Conservation (phyloP, 2,888 invertebrate genomes). For the Drosophila rubida region DNA sequence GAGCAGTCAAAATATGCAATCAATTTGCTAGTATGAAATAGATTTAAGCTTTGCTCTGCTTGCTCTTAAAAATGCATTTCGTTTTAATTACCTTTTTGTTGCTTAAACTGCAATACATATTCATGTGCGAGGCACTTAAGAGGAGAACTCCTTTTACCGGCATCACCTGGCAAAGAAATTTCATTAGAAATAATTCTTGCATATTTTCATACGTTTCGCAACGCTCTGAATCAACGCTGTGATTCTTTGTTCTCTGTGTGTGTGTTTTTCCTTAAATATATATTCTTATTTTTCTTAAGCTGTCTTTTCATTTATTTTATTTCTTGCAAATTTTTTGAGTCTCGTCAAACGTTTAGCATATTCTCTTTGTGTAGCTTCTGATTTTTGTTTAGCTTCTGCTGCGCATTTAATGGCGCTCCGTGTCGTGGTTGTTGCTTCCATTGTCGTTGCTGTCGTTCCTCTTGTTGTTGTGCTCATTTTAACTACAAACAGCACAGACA, state of each 20-base stretch:
- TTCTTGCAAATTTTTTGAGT: conserved; percentile 46
- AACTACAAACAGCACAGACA: conserved; percentile 72
- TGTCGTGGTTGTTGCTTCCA: conserved; percentile 42
- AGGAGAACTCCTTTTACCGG: not conserved
- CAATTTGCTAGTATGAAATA: too few relatives aligned
- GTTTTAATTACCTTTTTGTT: not conserved
- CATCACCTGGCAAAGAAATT: conserved; percentile 10
- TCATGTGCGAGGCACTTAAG: not conserved
- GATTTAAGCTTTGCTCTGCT: not conserved
- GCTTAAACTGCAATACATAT: not conserved
- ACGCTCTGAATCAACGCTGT: too few relatives aligned
- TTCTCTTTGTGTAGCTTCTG: conserved; percentile 67
- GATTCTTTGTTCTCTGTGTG: conserved; percentile 23
- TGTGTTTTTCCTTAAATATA: not conserved
- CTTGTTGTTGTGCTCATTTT: conserved; percentile 61
- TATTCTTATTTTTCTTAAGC: conserved; percentile 35
- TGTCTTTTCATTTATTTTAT: conserved; percentile 22
- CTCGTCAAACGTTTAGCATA: conserved; percentile 72
- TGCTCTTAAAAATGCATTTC: not conserved
- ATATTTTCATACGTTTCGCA: conserved; percentile 19
- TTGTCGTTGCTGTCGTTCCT: conserved; percentile 33
- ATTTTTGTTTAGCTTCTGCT: conserved; percentile 58
- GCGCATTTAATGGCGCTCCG: conserved; percentile 55
- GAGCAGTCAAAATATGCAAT: not conserved
- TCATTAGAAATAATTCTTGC: conserved; percentile 15